Base-by-base conservation (phyloP, 2,797 vertebrate genomes). In the Alauda arvensis region DNA sequence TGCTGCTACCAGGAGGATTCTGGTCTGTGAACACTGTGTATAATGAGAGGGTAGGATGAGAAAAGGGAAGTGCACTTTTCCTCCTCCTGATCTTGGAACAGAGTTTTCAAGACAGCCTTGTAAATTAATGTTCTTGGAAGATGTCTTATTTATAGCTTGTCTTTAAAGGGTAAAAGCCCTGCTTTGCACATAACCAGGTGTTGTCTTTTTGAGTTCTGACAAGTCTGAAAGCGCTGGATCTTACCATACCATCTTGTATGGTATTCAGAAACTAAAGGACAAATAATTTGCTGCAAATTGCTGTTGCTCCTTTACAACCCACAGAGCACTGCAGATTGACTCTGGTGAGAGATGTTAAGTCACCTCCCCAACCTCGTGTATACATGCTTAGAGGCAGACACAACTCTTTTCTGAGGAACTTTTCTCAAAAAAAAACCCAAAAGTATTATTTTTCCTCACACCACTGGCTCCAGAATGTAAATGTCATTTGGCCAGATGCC, bases 171-270 rank as follows among this genome's bases (percentile, higher is more conserved):
- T 40, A 19, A 39, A 62, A 77, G 28, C 46, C 60, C 48, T 71
- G 26, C 29, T 70, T 51, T 79, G n/a, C 45, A 24, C 16, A 1
- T 51, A 10, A 66, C 33, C 31, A 39, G 12, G 3, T 40, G 31
- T 3, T 63, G 15, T 45, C 23, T 70, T 83, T 31, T 24, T 9
- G n/a, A n/a, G 14, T 69, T 69, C 29, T 67, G 67, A 48, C 6
- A 34, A 21, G 19, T 25, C 60, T 46, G 74, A 29, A 77, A 72
- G 48, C 18, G 7, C 14, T 24, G 25, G 42, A 10, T 51, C n/a
- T n/a, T n/a, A n/a, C n/a, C n/a, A n/a, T n/a, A n/a, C n/a, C 0
- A 0, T 28, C 78, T 72, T 65, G 23, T 70, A 1, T 10, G 37
- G 2, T 55, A 11, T 55, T 83, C 77, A 70, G 68, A 87, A 78